Evolutionary conservation across 2,113 vertebrate genomes (phyloP), one percentile per base, ranked within the genome.

Genomic region (Hydrolagus affinis): DNA sequence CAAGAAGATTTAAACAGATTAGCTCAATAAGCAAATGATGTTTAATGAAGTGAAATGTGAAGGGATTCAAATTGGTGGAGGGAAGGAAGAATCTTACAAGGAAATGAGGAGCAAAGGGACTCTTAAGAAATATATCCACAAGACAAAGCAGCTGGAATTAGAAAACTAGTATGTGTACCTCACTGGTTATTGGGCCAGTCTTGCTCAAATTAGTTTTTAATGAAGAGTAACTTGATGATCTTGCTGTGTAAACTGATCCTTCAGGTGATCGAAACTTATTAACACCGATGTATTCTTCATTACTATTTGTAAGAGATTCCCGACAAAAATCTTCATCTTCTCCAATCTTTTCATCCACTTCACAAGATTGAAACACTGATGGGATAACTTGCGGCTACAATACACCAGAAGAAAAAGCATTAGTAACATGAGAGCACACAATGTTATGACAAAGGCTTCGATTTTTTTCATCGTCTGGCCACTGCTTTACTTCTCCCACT

Each of bases 321-420:
- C 66, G 78, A 14, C 66, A 62, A 83, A 66, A 0, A 30, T 21
- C n/a, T 77, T 77, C 78, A 83, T 30, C 78, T 17, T 21, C n/a
- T 77, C 59, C 78, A 83, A 19, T 62, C 0, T 66, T 83, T 83
- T 66, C 62, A 30, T 83, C 66, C 15, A 83, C 19, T 83, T 83
- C 32, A 75, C 17, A 75, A 56, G 73, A n/a, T 44, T 75, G 25
- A 11, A 66, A 28, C 64, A 60, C 28, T 30, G 30, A 68, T 32
- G 78, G 62, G 19, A 28, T 83, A 2, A 21, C 78, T 64, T 66
- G 25, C 11, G 62, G 60, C 14, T 28, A 30, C 15, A 62, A 32
- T 68, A 11, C 1, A 68, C 2, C 15, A 83, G 25, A 66, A 15
- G 44, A 7, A 17, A 83, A 83, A 21, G 17, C 2, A 11, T 78